These are phyloP conservation scores for Apocrypta bakeri DNA, from an alignment of 1,140 invertebrate genomes.

Conservation along the genomic window DNA sequence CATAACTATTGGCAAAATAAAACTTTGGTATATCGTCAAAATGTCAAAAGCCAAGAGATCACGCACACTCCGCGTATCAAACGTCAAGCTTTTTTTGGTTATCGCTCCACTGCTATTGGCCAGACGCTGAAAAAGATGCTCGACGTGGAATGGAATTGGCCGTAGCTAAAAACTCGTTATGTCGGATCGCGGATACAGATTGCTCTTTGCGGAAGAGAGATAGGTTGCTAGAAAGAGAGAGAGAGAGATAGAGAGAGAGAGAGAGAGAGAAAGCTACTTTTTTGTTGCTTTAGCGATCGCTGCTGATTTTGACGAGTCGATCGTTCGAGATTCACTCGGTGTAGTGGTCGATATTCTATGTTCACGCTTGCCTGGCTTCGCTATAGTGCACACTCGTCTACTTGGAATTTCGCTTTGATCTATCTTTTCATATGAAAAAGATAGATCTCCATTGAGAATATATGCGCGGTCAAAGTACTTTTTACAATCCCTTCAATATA, in stretches of 20 bases:
- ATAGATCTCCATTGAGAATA: background rate
- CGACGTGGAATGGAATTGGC: background rate
- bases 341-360: background rate
- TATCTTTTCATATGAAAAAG: background rate
- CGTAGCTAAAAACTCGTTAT: slow-evolving; percentile 21
- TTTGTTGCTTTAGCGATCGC: background rate
- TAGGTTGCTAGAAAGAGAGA: background rate
- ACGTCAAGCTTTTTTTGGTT: slow-evolving; percentile 8
- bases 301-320: slow-evolving; percentile 23
- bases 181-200: slow-evolving; percentile 13
- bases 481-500: no score
- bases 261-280: background rate
- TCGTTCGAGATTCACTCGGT: background rate
- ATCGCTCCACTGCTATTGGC: background rate
- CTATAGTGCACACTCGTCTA: background rate
- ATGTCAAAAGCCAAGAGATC: background rate
- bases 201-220: background rate
- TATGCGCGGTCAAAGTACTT: background rate
- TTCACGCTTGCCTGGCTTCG: background rate
- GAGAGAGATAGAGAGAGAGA: background rate
- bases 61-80: slow-evolving; percentile 1
- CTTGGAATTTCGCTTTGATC: background rate
- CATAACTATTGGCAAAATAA: background rate
- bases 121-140: slow-evolving; percentile 29
- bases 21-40: background rate